phyloP scores from a whole-genome alignment of 2,113 vertebrate genomes.

The Ploceus nigricollis region DNA sequence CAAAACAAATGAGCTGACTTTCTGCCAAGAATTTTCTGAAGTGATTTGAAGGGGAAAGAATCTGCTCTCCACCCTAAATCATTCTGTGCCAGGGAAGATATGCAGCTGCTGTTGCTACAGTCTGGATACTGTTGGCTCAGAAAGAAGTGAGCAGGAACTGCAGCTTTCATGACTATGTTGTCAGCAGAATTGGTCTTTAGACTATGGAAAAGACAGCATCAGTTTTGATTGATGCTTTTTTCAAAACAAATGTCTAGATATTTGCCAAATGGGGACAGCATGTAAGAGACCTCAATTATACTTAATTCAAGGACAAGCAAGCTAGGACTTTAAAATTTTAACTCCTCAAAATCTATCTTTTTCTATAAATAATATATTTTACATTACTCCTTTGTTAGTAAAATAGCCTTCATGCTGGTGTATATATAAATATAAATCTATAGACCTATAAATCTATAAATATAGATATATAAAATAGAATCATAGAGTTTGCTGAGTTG shows the following conservation, averaged over 20 bases:
- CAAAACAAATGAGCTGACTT: slow-evolving; percentile 33
- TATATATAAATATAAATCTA: neutral
- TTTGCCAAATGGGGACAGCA: neutral
- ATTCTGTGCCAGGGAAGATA: slow-evolving; percentile 52
- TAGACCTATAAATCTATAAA: neutral
- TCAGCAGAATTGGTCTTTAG: neutral
- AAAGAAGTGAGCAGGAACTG: neutral
- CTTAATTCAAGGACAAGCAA: neutral
- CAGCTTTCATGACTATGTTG: neutral
- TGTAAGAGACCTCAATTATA: neutral
- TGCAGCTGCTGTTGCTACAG: slow-evolving; percentile 42
- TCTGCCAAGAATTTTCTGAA: slow-evolving; percentile 41
- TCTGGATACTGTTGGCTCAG: neutral
- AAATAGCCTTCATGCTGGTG: neutral
- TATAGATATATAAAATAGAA: neutral
- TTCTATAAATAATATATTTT: neutral
- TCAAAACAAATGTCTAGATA: neutral
- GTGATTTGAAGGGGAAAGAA: slow-evolving; percentile 56
- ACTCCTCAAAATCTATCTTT: neutral
- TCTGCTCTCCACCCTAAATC: slow-evolving; percentile 48
- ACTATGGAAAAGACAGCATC: neutral
- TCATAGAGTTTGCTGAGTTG: neutral
- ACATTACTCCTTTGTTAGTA: neutral
- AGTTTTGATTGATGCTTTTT: neutral
- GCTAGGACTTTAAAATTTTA: neutral